Percentiles rank a stretch among this genome's conserved stretches.
Conservation (phyloP, 2,888 invertebrate species). For the Amiota communis region DNA sequence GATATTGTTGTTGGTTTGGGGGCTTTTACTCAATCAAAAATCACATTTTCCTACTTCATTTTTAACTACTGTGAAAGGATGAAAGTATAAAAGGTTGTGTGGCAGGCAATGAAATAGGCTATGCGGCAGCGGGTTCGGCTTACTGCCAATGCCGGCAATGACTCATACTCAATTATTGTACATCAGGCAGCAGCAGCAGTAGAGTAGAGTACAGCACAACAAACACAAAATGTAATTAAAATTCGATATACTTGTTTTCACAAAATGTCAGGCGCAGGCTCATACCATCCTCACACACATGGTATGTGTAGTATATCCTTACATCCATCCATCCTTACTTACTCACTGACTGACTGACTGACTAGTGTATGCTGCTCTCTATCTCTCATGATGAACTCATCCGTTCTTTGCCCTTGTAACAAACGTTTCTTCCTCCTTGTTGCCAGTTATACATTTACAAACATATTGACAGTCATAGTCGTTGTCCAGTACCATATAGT, state of each 20-base stretch:
- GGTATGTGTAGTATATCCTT: too few species aligned
- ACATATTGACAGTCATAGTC: constrained; percentile 24
- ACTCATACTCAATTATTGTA: too few species aligned
- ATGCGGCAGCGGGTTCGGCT: too few species aligned
- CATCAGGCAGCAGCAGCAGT: too few species aligned
- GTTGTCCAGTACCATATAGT: too few species aligned
- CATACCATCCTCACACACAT: not conserved
- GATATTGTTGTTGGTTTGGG: not conserved
- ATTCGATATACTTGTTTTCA: constrained; percentile 67
- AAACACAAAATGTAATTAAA: constrained; percentile 64
- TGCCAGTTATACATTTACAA: constrained; percentile 42
- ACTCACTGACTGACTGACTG: too few species aligned
- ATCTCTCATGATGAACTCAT: not conserved
- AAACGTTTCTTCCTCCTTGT: constrained; percentile 12
- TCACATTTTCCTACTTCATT: constrained; percentile 57
- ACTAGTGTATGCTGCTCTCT: too few species aligned
- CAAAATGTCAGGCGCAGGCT: constrained; percentile 48
- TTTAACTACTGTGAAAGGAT: constrained; percentile 6
- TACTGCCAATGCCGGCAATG: too few species aligned
- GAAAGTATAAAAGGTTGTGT: not conserved
- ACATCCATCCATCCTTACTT: too few species aligned
- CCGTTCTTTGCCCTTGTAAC: not conserved
- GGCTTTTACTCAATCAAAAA: constrained; percentile 61
- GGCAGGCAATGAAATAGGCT: too few species aligned
- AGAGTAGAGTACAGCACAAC: constrained; percentile 19